These are phyloP conservation scores for Deladenus siricidicola DNA, from an alignment of 2,888 invertebrate species.

Conservation along the genomic window DNA sequence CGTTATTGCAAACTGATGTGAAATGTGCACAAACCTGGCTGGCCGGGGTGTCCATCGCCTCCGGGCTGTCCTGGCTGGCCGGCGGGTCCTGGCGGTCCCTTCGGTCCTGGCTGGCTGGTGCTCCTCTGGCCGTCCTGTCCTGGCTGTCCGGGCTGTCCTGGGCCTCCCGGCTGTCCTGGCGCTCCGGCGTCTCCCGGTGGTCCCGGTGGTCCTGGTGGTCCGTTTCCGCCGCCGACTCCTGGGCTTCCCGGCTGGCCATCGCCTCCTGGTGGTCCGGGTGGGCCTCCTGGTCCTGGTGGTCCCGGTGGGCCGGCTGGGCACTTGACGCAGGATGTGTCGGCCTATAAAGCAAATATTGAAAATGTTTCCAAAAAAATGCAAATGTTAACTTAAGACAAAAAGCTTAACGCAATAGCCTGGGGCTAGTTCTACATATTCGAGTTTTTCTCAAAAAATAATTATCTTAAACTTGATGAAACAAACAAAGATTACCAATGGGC, in stretches of 20 bases:
- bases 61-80: slow-evolving; percentile 15
- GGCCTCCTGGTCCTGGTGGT: slow-evolving; percentile 24
- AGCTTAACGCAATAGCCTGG: too few species aligned
- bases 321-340: slow-evolving; percentile 6
- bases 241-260: slow-evolving; percentile 34
- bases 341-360: background rate
- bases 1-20: background rate
- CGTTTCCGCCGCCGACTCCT: slow-evolving; percentile 22
- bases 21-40: background rate
- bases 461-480: too few species aligned
- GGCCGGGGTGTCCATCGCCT: slow-evolving; percentile 12
- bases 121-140: slow-evolving; percentile 14
- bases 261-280: slow-evolving; percentile 33
- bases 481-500: slow-evolving; percentile 11
- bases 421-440: background rate
- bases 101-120: slow-evolving; percentile 16
- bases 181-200: slow-evolving; percentile 23
- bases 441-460: background rate
- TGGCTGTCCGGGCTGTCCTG: slow-evolving; percentile 20
- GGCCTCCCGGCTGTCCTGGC: slow-evolving; percentile 24
- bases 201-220: slow-evolving; percentile 20
- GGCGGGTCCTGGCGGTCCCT: slow-evolving; percentile 25
- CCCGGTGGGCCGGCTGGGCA: slow-evolving; percentile 22
- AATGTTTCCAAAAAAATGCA: too few species aligned
- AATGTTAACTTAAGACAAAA: too few species aligned